phyloP scores from a whole-genome alignment of 2,797 vertebrate species.

The Chiroxiphia lanceolata region DNA sequence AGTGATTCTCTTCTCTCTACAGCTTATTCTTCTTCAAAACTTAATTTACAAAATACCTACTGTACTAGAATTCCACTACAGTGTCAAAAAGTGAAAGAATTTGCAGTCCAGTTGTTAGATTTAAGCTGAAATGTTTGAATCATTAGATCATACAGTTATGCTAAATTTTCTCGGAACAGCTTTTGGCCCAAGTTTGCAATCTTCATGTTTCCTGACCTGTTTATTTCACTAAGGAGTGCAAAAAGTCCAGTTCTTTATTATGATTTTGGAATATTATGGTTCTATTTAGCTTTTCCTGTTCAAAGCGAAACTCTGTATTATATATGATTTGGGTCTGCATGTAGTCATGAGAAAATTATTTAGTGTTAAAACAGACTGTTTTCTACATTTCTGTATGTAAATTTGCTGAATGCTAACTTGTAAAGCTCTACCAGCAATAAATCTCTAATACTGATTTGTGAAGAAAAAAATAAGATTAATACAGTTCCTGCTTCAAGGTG shows the following conservation, averaged over 20 bases:
- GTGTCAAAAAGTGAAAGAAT: not conserved
- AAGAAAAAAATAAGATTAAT: not conserved
- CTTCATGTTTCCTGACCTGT: not conserved
- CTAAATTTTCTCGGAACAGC: not conserved
- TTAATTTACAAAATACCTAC: not conserved
- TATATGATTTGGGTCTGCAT: not conserved
- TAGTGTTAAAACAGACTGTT: not conserved
- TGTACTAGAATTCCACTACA: not conserved
- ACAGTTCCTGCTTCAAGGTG: not conserved
- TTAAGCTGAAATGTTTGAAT: not conserved
- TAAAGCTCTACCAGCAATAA: not conserved
- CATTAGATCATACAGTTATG: not conserved
- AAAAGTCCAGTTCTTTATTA: not conserved
- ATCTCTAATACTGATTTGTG: not conserved
- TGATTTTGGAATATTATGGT: not conserved
- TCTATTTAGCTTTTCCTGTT: not conserved
- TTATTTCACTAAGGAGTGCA: not conserved
- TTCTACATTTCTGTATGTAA: not conserved
- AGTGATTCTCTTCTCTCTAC: not conserved
- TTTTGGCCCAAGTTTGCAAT: not conserved
- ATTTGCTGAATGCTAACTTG: not conserved
- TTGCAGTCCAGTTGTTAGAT: not conserved
- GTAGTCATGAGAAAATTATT: not conserved
- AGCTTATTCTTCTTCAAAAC: not conserved
- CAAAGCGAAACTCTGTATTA: accelerated